phyloP scores from a whole-genome alignment of 2,797 vertebrate genomes.

The Clarias pachynema region DNA sequence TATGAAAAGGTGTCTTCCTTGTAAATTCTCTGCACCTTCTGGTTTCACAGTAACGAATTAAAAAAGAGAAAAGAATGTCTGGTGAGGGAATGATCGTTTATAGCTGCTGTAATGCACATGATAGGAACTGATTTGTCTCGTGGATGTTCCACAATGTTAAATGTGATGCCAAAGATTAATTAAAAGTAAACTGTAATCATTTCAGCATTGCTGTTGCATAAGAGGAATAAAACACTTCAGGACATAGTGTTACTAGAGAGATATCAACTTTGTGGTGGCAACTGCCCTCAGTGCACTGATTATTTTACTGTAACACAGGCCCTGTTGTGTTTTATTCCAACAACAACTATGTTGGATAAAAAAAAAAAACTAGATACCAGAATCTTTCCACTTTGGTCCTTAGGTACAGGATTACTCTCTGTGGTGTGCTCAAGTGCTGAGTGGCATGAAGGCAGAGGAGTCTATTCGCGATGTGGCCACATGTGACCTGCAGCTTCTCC shows the following conservation, averaged over 20 bases:
- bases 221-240: neutral
- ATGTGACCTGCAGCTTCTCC: slow-evolving; percentile 72
- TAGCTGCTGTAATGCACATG: neutral
- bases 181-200: neutral
- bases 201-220: neutral
- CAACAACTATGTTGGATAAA: neutral
- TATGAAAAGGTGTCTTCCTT: neutral
- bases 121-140: neutral
- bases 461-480: slow-evolving; percentile 76
- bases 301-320: neutral
- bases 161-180: neutral
- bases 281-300: neutral
- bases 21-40: neutral
- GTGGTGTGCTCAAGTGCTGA: slow-evolving; percentile 78
- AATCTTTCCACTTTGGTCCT: slow-evolving; percentile 14
- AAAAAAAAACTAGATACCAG: neutral
- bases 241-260: neutral
- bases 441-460: slow-evolving; percentile 79
- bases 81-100: neutral
- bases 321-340: neutral
- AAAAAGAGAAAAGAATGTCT: neutral
- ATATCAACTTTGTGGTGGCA: neutral
- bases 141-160: neutral
- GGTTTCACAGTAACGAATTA: neutral
- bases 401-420: slow-evolving; percentile 82